Evolutionary conservation across 2,888 invertebrate genomes (phyloP).

Genomic region (Exephanes ischioxanthus): DNA sequence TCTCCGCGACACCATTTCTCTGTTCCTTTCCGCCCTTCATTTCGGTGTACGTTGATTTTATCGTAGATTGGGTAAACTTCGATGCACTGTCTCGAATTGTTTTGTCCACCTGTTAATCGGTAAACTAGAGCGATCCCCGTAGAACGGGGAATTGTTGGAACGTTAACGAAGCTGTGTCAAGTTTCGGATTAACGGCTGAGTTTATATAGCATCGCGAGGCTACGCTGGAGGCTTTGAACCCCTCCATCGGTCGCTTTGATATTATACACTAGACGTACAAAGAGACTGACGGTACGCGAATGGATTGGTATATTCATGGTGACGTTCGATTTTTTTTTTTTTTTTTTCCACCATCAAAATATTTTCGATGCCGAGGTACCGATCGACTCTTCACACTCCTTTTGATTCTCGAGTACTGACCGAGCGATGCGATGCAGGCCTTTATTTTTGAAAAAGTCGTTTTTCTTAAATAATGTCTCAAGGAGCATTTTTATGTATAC

Average conservation of each 20-base stretch:
- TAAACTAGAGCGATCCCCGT: background rate
- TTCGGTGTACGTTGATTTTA: background rate
- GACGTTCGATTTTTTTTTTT: background rate
- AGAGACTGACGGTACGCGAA: background rate
- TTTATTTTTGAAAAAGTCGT: too few species aligned
- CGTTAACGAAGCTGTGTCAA: conserved; percentile 43
- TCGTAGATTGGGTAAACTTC: background rate
- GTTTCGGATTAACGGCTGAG: conserved; percentile 58
- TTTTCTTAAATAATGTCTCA: too few species aligned
- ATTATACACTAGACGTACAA: background rate
- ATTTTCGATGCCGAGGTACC: background rate
- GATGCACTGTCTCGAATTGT: background rate
- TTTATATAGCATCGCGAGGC: conserved; percentile 63
- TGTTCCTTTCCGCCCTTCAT: conserved; percentile 62
- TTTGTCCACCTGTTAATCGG: background rate
- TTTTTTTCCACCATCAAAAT: background rate
- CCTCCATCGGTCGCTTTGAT: conserved; percentile 48
- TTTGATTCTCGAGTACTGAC: too few species aligned
- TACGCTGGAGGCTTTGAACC: conserved; percentile 46
- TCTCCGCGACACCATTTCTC: conserved; percentile 39
- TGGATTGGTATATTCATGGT: background rate
- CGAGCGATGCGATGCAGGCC: too few species aligned
- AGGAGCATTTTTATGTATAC: too few species aligned
- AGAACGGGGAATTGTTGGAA: conserved; percentile 5
- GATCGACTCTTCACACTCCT: too few species aligned